These are phyloP conservation scores for Thysanoteuthis rhombus DNA, from an alignment of 2,888 invertebrate species.

Conservation along the genomic window DNA sequence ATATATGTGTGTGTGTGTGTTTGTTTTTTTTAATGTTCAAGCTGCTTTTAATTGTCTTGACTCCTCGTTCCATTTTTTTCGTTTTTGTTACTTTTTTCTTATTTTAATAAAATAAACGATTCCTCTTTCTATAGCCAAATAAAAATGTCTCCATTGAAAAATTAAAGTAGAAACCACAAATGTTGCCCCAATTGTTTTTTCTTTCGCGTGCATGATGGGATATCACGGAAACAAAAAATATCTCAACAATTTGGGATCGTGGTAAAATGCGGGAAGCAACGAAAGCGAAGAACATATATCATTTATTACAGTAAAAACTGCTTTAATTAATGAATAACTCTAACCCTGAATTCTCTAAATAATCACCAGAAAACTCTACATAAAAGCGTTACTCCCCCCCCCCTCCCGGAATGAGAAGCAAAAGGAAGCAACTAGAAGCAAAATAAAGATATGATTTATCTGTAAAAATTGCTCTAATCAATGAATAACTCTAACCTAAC, in stretches of 20 bases:
- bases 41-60: not conserved
- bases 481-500: too few relatives aligned
- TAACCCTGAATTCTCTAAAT: too few relatives aligned
- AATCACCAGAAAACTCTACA: too few relatives aligned
- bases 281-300: too few relatives aligned
- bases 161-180: not conserved
- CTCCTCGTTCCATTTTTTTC: not conserved
- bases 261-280: too few relatives aligned
- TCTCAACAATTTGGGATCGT: too few relatives aligned
- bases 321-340: too few relatives aligned
- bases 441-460: too few relatives aligned
- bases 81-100: not conserved
- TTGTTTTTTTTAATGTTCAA: not conserved
- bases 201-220: not conserved
- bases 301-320: too few relatives aligned
- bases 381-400: too few relatives aligned
- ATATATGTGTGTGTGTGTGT: not conserved
- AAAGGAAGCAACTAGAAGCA: too few relatives aligned
- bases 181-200: not conserved
- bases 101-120: not conserved
- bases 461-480: too few relatives aligned
- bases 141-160: not conserved
- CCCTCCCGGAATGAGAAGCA: not conserved
- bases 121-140: not conserved
- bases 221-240: not conserved